phyloP scores from a whole-genome alignment of 2,113 vertebrate genomes.

The Nesoenas mayeri region DNA sequence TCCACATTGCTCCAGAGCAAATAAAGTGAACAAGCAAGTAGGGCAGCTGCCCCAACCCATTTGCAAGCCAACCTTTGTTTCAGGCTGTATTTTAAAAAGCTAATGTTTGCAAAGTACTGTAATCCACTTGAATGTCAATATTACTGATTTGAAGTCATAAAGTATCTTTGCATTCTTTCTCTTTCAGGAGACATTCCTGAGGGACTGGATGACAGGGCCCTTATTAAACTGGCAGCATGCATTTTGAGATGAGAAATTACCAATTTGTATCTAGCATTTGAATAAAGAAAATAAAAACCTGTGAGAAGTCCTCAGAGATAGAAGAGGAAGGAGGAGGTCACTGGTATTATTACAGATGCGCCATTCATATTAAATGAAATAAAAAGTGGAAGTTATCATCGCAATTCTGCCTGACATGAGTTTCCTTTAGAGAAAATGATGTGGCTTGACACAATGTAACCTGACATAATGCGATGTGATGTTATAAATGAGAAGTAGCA shows the following conservation, averaged over 20 bases:
- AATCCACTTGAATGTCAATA: neutral
- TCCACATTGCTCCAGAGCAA: neutral
- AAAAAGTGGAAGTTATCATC: neutral
- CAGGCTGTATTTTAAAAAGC: neutral
- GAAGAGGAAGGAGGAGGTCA: neutral
- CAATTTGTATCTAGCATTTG: neutral
- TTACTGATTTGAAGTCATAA: conserved; percentile 45
- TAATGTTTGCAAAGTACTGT: neutral
- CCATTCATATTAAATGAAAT: neutral
- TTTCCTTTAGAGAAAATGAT: conserved; percentile 7
- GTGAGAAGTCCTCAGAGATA: neutral
- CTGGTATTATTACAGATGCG: neutral
- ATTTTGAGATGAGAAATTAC: conserved; percentile 26
- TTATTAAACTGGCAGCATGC: conserved; percentile 55
- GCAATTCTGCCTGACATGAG: neutral
- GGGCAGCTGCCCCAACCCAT: neutral
- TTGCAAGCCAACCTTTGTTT: neutral
- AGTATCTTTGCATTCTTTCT: conserved; percentile 9
- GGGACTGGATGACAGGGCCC: conserved; percentile 1
- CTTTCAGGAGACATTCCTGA: conserved; percentile 14
- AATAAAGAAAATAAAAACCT: conserved; percentile 32
- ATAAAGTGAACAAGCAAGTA: neutral
- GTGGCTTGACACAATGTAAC: neutral
- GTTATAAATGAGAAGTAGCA: neutral
- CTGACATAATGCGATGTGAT: neutral